A percentile compares a stretch with the other conserved stretches of the same genome.
phyloP scores from a whole-genome alignment of 2,888 invertebrate species.

The Tetragonisca angustula region DNA sequence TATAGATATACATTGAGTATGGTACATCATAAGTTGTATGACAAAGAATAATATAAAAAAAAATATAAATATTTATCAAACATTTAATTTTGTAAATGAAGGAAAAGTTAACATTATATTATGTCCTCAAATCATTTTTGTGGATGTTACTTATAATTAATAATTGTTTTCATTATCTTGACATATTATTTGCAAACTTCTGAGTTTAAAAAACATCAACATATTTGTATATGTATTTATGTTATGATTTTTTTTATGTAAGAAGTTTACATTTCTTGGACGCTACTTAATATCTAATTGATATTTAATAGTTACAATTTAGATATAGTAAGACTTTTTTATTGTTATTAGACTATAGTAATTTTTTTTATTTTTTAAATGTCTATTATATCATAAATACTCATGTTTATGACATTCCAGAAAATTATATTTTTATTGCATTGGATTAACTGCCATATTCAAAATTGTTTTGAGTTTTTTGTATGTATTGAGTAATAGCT shows the following conservation, averaged over 20 bases:
- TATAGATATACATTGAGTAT: slow-evolving; percentile 71
- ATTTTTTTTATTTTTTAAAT: slow-evolving; percentile 34
- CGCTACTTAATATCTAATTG: slow-evolving; percentile 49
- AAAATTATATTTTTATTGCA: slow-evolving; percentile 42
- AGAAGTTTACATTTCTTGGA: slow-evolving; percentile 39
- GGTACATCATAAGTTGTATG: slow-evolving; percentile 15
- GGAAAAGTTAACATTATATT: neutral
- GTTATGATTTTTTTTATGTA: slow-evolving; percentile 33
- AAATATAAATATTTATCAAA: neutral
- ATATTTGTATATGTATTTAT: slow-evolving; percentile 38
- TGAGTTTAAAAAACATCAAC: slow-evolving; percentile 23
- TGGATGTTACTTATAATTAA: slow-evolving; percentile 35
- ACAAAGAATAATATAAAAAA: slow-evolving; percentile 1
- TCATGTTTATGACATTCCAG: slow-evolving; percentile 65
- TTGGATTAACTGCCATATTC: slow-evolving; percentile 55
- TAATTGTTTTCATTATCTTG: slow-evolving; percentile 32
- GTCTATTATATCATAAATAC: slow-evolving; percentile 53
- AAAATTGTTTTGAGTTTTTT: slow-evolving; percentile 36
- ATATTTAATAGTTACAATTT: slow-evolving; percentile 23
- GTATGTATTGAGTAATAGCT: slow-evolving; percentile 19
- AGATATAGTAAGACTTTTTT: slow-evolving; percentile 36
- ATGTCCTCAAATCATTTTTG: slow-evolving; percentile 26
- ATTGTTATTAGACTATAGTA: slow-evolving; percentile 6
- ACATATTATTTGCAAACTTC: slow-evolving; percentile 24
- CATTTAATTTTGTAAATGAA: slow-evolving; percentile 10